Base-by-base conservation (phyloP, 2,888 invertebrate species). In the Lydus trimaculatus region DNA sequence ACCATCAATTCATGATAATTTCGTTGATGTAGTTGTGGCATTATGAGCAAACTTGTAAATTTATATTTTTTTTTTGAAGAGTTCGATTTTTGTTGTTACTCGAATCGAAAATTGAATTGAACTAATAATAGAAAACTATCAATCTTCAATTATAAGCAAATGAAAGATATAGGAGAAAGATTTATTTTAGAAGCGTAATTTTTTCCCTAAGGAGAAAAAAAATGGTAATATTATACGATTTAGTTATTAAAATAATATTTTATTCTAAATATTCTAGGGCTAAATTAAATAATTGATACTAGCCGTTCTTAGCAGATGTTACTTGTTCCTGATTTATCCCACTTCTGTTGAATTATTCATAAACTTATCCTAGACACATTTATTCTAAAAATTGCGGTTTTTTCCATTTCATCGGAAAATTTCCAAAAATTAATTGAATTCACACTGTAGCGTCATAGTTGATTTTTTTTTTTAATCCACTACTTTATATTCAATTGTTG, bases 241-340 rank as follows among this genome's bases (percentile, higher is more conserved):
- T 25, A 25, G 13, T 52, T 52, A 52, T 52, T 52, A 52, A 25
- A 52, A 52, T 52, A 48, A 48, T 43, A 23, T 20, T 43, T 39
- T 39, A 39, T 17, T 48, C 9, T 52, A 52, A 52, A 52, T 52
- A 52, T 52, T 52, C 52, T 25, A 25, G 23, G 13, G 23, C n/a
- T 25, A 65, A 68, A 68, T 65, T 61, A 65, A 65, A 68, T 68
- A 68, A 68, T 68, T 68, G 68, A 39, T 36, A 43, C 31, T 60
- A 58, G 33, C 39, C 56, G 60, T 64, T 61, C 48, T 60, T 60
- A 31, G 61, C 60, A 56, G 62, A 63, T 59, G 56, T 56, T 61
- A 63, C 65, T 69, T 63, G 69, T 65, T 63, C 65, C 61, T 63
- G 65, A 69, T 69, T 69, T 69, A 69, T 66, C 59, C 63, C 52